phyloP scores from a whole-genome alignment of 2,797 vertebrate genomes.

The Sebastes iracundus region DNA sequence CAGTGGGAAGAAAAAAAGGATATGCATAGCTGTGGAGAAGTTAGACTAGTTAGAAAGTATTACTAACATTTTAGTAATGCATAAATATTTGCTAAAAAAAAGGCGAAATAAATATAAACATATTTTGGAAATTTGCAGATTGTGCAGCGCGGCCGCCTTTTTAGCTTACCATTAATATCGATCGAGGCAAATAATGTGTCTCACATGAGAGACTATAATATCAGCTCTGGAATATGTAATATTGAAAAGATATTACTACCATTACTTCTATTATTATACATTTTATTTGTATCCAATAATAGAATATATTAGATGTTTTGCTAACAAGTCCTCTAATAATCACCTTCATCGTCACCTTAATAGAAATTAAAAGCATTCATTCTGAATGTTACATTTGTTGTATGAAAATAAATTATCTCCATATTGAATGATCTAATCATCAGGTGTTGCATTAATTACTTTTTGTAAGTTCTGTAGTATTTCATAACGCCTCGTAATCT shows the following conservation, averaged over 20 bases:
- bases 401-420: neutral
- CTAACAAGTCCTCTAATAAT: slow-evolving; percentile 32
- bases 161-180: slow-evolving; percentile 75
- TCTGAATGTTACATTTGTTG: neutral
- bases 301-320: neutral
- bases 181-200: slow-evolving; percentile 71
- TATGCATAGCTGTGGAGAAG: neutral
- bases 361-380: neutral
- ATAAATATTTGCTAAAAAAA: neutral
- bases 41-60: neutral
- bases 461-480: neutral
- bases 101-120: no score
- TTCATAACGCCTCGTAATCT: neutral
- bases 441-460: neutral
- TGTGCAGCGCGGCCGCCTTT: no score
- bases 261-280: neutral
- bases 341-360: slow-evolving; percentile 15
- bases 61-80: neutral
- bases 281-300: neutral
- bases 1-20: neutral
- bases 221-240: slow-evolving; percentile 19
- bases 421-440: neutral
- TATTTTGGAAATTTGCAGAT: no score
- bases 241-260: neutral
- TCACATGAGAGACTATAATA: slow-evolving; percentile 44